These are phyloP conservation scores for Galemys pyrenaicus DNA, from an alignment of 2,113 vertebrate species.

Conservation along the genomic window DNA sequence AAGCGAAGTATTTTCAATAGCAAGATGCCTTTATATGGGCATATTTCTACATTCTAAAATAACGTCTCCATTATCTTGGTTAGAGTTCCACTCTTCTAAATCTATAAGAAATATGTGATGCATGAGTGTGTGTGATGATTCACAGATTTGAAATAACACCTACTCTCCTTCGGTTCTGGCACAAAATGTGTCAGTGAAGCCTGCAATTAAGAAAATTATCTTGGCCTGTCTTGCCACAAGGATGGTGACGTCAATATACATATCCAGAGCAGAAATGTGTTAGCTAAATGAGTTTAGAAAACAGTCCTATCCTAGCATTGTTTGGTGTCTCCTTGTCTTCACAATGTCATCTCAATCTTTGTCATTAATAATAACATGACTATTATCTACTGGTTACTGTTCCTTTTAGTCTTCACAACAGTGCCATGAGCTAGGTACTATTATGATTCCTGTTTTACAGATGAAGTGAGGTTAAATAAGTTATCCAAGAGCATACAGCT, in stretches of 20 bases:
- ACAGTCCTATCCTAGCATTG: neutral
- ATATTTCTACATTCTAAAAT: conserved; percentile 71
- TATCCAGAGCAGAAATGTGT: conserved; percentile 28
- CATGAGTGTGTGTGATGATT: conserved; percentile 71
- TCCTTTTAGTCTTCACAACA: neutral
- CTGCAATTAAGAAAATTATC: conserved; percentile 76
- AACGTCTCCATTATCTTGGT: conserved; percentile 60
- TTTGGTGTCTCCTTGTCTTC: neutral
- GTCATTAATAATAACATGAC: conserved; percentile 3
- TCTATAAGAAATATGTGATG: conserved; percentile 67
- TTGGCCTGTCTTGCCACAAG: conserved; percentile 60
- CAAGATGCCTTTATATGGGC: conserved; percentile 70
- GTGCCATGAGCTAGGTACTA: neutral
- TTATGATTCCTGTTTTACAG: neutral
- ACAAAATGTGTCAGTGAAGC: conserved; percentile 73
- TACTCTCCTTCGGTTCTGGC: conserved; percentile 66
- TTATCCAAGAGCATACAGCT: neutral
- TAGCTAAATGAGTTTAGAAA: conserved; percentile 46
- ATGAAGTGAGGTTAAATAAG: neutral
- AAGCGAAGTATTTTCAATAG: conserved; percentile 42
- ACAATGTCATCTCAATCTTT: neutral
- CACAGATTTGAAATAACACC: conserved; percentile 76
- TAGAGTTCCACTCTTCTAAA: conserved; percentile 66
- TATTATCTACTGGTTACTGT: neutral
- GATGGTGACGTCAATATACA: conserved; percentile 59